Evolutionary conservation across 2,113 vertebrate species (phyloP).

Genomic region (Panthera leo): DNA sequence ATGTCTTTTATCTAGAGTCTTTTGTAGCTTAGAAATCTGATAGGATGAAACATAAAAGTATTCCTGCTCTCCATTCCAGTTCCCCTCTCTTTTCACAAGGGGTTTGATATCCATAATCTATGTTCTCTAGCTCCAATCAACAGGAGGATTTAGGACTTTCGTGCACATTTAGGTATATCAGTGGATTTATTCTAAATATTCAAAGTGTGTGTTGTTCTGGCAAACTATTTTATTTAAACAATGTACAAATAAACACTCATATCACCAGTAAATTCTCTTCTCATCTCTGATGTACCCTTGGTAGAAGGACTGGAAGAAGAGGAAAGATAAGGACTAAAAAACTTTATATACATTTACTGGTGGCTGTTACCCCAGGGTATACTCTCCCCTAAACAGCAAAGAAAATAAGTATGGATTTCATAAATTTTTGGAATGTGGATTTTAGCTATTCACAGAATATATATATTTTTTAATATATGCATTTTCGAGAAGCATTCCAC

Average conservation of each 20-base stretch:
- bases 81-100: background rate
- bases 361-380: background rate
- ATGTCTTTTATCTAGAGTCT: background rate
- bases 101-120: background rate
- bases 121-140: background rate
- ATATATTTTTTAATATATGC: background rate
- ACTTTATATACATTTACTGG: background rate
- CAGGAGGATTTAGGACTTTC: background rate
- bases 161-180: background rate
- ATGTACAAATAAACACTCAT: background rate
- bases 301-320: background rate
- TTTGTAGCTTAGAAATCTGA: background rate
- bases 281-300: background rate
- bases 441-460: slow-evolving; percentile 24
- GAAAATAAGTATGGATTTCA: background rate
- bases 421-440: background rate
- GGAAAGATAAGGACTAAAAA: background rate
- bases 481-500: background rate
- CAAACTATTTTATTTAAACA: slow-evolving; percentile 5
- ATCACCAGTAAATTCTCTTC: background rate
- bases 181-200: background rate
- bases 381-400: background rate
- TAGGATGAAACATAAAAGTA: background rate
- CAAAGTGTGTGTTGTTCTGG: background rate
- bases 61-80: background rate